phyloP scores from a whole-genome alignment of 2,888 invertebrate species.

The Catocala sponsa region DNA sequence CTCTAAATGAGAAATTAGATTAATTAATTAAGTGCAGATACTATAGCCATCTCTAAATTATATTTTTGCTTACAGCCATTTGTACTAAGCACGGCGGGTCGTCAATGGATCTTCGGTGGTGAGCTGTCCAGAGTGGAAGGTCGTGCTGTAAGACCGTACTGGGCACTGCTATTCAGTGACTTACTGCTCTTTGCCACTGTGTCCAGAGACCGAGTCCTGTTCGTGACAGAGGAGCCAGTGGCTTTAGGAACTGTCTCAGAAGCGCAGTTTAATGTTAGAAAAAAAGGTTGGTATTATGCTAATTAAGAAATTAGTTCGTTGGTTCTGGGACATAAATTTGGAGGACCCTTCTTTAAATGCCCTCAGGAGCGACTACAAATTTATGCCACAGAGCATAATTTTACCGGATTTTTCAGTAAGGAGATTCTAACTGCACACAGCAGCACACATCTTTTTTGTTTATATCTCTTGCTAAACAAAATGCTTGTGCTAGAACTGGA shows the following conservation, averaged over 20 bases:
- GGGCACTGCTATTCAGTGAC: slow-evolving; percentile 95
- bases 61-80: slow-evolving; percentile 89
- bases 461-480: too few species aligned
- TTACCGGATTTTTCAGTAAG: too few species aligned
- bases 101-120: slow-evolving; percentile 97
- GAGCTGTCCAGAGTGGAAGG: slow-evolving; percentile 95
- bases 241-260: slow-evolving; percentile 93
- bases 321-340: neutral
- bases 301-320: neutral
- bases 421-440: too few species aligned
- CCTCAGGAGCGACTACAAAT: too few species aligned
- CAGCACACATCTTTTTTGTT: too few species aligned
- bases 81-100: slow-evolving; percentile 93
- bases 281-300: slow-evolving; percentile 89
- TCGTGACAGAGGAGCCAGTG: slow-evolving; percentile 95
- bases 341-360: neutral
- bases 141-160: slow-evolving; percentile 93
- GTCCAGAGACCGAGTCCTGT: slow-evolving; percentile 94
- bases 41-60: neutral
- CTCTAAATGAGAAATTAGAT: too few species aligned
- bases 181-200: slow-evolving; percentile 95
- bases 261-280: slow-evolving; percentile 95
- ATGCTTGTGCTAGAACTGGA: too few species aligned
- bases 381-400: too few species aligned
- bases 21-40: too few species aligned